Evolutionary conservation across 2,797 vertebrate species (phyloP).

Genomic region (Brachymystax lenok): DNA sequence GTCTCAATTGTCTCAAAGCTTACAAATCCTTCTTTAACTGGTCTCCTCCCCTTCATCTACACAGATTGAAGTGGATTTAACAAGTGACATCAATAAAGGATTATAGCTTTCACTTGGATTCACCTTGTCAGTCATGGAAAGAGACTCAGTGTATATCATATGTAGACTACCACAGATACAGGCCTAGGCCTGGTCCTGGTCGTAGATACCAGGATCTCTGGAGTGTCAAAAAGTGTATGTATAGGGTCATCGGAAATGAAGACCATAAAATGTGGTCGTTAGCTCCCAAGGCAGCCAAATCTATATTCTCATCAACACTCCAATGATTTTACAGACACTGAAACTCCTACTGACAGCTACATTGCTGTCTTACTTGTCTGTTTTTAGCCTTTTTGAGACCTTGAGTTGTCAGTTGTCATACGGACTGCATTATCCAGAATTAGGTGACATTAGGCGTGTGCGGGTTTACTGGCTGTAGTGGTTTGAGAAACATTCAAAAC

Average conservation of each 20-base stretch:
- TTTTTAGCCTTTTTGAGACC: constrained; percentile 16
- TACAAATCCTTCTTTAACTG: too few species aligned
- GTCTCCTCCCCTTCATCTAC: too few species aligned
- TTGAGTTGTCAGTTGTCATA: constrained; percentile 42
- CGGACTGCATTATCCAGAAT: constrained; percentile 49
- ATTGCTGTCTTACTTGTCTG: background rate
- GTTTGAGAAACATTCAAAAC: constrained; percentile 53
- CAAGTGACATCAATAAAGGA: too few species aligned
- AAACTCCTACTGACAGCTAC: background rate
- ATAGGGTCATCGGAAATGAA: background rate
- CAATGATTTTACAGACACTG: background rate
- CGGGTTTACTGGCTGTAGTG: constrained; percentile 38
- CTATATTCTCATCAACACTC: background rate
- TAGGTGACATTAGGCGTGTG: constrained; percentile 31
- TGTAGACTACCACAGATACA: background rate
- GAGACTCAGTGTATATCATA: background rate
- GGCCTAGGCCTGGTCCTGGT: background rate
- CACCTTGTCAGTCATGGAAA: too few species aligned
- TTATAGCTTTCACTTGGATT: too few species aligned
- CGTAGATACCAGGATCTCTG: background rate
- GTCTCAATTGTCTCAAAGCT: too few species aligned
- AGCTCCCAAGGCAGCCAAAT: background rate
- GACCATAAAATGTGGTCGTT: background rate
- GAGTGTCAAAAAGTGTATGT: background rate
- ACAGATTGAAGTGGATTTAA: too few species aligned